Percentiles rank a stretch among this genome's conserved stretches.
These are phyloP conservation scores for Nestor notabilis DNA, from an alignment of 2,113 vertebrate genomes.

Conservation along the genomic window DNA sequence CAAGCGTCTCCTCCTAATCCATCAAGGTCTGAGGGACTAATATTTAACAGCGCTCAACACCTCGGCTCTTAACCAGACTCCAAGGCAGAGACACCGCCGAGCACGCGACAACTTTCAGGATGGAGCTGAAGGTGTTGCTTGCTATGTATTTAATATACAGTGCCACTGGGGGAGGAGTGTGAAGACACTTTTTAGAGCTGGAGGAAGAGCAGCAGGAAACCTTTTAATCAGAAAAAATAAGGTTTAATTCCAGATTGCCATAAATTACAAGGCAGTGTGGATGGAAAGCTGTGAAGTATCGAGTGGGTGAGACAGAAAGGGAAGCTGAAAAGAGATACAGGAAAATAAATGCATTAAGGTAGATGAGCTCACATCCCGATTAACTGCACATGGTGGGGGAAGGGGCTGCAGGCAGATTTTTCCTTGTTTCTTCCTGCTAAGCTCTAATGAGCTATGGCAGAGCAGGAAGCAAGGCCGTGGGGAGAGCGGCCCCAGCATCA, in stretches of 20 bases:
- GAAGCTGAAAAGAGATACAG: neutral
- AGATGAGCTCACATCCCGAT: neutral
- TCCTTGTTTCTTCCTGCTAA: neutral
- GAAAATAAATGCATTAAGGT: neutral
- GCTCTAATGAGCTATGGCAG: neutral
- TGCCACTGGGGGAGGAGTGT: neutral
- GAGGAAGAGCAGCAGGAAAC: conserved; percentile 21
- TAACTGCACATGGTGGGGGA: neutral
- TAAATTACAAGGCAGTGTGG: neutral
- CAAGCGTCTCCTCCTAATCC: neutral
- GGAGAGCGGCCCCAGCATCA: neutral
- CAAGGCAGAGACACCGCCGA: neutral
- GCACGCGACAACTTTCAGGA: neutral
- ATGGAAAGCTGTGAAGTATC: neutral
- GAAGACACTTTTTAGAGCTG: conserved; percentile 21
- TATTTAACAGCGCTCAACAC: neutral
- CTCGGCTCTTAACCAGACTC: neutral
- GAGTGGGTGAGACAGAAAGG: neutral
- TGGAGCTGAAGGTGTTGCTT: neutral
- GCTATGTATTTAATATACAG: neutral
- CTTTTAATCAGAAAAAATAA: conserved; percentile 42
- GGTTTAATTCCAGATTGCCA: conserved; percentile 44
- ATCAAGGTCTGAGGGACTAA: neutral
- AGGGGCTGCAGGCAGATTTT: conserved; percentile 12
- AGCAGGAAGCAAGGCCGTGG: neutral